phyloP scores from a whole-genome alignment of 2,113 vertebrate genomes.

The Mobula birostris region DNA sequence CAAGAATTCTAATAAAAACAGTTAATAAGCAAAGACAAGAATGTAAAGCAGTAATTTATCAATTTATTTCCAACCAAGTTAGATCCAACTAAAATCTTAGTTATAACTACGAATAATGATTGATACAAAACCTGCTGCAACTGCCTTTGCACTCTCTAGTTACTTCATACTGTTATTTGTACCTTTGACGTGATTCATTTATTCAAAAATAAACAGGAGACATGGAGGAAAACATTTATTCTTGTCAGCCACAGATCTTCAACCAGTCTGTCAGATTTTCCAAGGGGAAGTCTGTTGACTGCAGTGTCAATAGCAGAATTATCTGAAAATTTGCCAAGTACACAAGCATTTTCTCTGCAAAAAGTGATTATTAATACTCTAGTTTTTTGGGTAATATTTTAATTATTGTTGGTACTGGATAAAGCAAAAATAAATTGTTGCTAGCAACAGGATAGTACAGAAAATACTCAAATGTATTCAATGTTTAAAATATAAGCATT shows the following conservation, averaged over 20 bases:
- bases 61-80: neutral
- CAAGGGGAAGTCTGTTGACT: neutral
- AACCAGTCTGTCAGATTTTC: neutral
- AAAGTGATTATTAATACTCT: neutral
- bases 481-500: no score
- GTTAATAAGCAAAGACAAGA: neutral
- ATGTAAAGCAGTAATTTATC: neutral
- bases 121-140: neutral
- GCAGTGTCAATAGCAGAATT: neutral
- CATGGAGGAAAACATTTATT: neutral
- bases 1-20: neutral
- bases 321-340: neutral
- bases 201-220: neutral
- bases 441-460: neutral
- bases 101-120: neutral
- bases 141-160: neutral
- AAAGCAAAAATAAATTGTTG: neutral
- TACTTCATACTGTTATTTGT: neutral
- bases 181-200: neutral
- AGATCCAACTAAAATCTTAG: neutral
- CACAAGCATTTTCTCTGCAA: neutral
- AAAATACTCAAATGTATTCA: neutral
- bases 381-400: neutral
- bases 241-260: neutral
- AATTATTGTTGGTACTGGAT: neutral